A percentile compares a stretch with the other conserved stretches of the same genome.
Conservation (phyloP, 2,113 vertebrate species). For the Xenotilapia caudafasciata region DNA sequence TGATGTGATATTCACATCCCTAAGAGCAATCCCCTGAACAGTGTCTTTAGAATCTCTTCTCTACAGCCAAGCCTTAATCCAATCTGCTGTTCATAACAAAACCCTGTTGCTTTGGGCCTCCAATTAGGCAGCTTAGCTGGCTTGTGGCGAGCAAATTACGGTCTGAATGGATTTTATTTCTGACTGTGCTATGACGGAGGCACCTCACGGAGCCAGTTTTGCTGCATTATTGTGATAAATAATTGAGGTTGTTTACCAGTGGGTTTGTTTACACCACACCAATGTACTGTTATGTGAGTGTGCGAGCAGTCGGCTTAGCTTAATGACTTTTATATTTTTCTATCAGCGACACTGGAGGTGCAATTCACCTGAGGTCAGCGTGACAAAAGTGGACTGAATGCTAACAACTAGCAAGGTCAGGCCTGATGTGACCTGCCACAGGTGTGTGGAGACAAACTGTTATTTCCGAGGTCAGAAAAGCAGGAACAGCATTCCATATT, state of each 20-base stretch:
- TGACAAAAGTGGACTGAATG: neutral
- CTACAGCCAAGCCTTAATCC: constrained; percentile 26
- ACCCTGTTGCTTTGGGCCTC: neutral
- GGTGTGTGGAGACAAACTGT: neutral
- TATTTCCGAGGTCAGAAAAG: neutral
- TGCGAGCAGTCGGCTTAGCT: neutral
- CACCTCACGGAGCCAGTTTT: neutral
- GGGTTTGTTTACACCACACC: neutral
- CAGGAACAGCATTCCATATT: neutral
- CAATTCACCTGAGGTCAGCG: neutral
- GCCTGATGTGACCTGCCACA: neutral
- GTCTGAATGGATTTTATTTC: constrained; percentile 18
- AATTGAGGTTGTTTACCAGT: constrained; percentile 12
- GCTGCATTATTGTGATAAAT: constrained; percentile 14
- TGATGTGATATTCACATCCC: constrained; percentile 35
- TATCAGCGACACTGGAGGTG: neutral
- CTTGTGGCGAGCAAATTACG: constrained; percentile 32
- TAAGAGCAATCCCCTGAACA: constrained; percentile 25
- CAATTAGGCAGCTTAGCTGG: constrained; percentile 34
- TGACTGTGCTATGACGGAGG: neutral
- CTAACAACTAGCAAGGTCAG: neutral
- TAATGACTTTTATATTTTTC: neutral
- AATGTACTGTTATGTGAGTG: neutral
- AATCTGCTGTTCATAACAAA: constrained; percentile 29
- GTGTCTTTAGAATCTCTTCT: constrained; percentile 12